These are phyloP conservation scores for Proterorhinus semilunaris DNA, from an alignment of 2,113 vertebrate genomes.

Conservation along the genomic window DNA sequence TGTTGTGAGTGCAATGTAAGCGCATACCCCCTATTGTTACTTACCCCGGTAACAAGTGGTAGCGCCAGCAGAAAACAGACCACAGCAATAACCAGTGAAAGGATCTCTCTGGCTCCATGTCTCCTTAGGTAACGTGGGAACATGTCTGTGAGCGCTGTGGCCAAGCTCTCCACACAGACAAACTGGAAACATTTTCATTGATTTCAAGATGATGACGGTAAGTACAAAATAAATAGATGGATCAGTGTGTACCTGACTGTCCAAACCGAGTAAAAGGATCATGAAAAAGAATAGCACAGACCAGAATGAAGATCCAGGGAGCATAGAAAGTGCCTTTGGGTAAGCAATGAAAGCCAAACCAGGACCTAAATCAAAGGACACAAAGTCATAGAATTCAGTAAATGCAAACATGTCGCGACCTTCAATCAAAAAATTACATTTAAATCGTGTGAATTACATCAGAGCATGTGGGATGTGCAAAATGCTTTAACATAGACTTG, in stretches of 20 bases:
- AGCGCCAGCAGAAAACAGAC: conserved; percentile 87
- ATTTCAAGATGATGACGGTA: not conserved
- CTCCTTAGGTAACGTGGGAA: conserved; percentile 83
- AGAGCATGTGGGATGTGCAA: too few relatives aligned
- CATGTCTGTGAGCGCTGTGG: conserved; percentile 86
- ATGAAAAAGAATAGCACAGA: conserved; percentile 92
- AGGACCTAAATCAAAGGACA: conserved; percentile 73
- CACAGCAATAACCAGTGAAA: conserved; percentile 80
- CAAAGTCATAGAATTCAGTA: not conserved
- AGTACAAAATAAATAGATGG: not conserved
- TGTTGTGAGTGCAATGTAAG: not conserved
- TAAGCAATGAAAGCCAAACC: conserved; percentile 86
- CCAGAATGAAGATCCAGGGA: conserved; percentile 88
- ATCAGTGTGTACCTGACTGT: conserved; percentile 81
- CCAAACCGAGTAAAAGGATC: conserved; percentile 88
- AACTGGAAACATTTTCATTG: conserved; percentile 75
- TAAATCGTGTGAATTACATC: too few relatives aligned
- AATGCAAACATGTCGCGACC: not conserved
- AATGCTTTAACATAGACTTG: too few relatives aligned
- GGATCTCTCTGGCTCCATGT: conserved; percentile 76
- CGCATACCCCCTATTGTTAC: not conserved
- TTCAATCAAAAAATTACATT: not conserved
- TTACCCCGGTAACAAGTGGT: conserved; percentile 83
- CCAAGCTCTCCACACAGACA: conserved; percentile 89
- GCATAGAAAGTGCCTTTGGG: conserved; percentile 84